Evolutionary conservation across 2,888 invertebrate species (phyloP), one percentile per base, ranked within the genome.

Genomic region (Crossocerus cetratus): DNA sequence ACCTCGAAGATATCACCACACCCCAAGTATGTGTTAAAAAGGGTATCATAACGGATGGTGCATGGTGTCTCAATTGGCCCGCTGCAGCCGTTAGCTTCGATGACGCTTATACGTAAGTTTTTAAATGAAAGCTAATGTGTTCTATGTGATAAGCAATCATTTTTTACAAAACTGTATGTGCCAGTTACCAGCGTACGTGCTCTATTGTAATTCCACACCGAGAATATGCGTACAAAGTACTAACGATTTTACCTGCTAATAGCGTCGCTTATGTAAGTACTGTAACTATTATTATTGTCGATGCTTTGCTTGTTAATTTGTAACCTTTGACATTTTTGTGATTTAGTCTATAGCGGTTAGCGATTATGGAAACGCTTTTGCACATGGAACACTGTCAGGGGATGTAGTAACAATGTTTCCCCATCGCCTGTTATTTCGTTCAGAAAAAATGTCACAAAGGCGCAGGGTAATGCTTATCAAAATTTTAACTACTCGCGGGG

Each of bases 31-130:
- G 74, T n/a, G 55, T 80, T 2, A 91, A 90, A 75, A 91, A 90
- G 69, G 91, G 91, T 55, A 84, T 91, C 13, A 86, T 91, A n/a
- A 89, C 90, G 0, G 91, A 92, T 82, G 92, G 91, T 5, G 81
- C 89, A 54, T 93, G 93, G 92, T 78, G 92, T 68, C 89, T 87
- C 4, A 90, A 92, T 80, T 93, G 93, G 93, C 86, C 92, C 44
- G 88, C 90, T 65, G 88, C 89, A 61, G 77, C 91, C 2, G 80
- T 88, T n/a, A 83, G 87, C 32, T 89, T 84, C 65, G 92, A 92
- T 70, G 91, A 92, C 81, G 89, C 89, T 32, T 82, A 86, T 23
- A 85, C 84, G 91, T 91, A 88, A 86, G 61, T n/a, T 44, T 22
- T 43, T 63, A 49, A 44, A 70, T 57, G 32, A 64, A 18, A 56